Conservation (phyloP, 2,888 invertebrate genomes). For the Lissocephala sabroskyi region DNA sequence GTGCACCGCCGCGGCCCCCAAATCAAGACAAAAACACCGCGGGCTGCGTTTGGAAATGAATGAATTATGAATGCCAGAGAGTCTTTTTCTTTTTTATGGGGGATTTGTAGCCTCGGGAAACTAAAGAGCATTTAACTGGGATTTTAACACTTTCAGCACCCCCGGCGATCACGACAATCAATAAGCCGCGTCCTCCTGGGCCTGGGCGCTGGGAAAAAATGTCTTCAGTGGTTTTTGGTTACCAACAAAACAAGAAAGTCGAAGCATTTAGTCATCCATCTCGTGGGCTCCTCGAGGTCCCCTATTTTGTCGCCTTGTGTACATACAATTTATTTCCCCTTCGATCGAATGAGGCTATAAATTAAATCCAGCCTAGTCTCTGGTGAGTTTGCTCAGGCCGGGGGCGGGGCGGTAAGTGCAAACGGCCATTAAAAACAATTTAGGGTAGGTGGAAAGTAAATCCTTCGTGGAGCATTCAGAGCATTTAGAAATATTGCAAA, state of each 20-base stretch:
- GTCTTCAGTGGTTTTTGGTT: no score
- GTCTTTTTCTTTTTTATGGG: background rate
- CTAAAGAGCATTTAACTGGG: conserved; percentile 37
- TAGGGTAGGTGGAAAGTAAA: conserved; percentile 36
- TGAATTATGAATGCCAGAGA: conserved; percentile 7
- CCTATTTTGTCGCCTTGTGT: conserved; percentile 40
- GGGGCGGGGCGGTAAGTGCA: conserved; percentile 40
- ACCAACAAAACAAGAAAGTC: background rate
- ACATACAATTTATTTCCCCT: conserved; percentile 48
- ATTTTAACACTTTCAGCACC: conserved; percentile 53
- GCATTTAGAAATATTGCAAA: conserved; percentile 62
- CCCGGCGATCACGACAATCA: conserved; percentile 23
- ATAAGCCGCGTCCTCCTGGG: background rate
- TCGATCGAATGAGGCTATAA: conserved; percentile 38
- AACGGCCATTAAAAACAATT: conserved; percentile 63
- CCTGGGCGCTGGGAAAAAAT: conserved; percentile 19
- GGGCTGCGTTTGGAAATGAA: conserved; percentile 16
- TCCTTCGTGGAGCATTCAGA: conserved; percentile 24
- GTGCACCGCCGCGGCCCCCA: background rate
- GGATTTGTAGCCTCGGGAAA: conserved; percentile 35
- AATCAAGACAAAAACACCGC: conserved; percentile 43
- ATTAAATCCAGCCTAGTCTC: conserved; percentile 33
- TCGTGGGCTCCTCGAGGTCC: conserved; percentile 14
- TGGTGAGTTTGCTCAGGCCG: conserved; percentile 43
- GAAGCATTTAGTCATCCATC: conserved; percentile 9